Evolutionary conservation across 1,140 invertebrate genomes (phyloP).

Genomic region (Anoplolepis gracilipes): DNA sequence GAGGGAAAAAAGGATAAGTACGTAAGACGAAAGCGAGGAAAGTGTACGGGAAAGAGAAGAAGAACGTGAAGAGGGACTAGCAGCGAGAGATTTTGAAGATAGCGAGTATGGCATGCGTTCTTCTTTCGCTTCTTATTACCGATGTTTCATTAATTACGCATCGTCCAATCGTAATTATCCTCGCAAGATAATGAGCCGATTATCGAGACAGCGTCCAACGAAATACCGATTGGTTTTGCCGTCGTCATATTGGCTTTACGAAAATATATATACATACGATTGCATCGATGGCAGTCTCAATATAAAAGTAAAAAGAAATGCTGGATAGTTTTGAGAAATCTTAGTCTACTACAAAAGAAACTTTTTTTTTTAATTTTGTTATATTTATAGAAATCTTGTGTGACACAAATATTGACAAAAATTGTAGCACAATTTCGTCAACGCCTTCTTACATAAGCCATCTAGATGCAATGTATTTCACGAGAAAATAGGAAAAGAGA

Average conservation of each 20-base stretch:
- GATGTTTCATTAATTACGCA: slow-evolving; percentile 76
- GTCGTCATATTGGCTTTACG: slow-evolving; percentile 34
- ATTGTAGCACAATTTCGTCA: background rate
- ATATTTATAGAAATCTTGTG: too few species aligned
- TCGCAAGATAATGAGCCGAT: slow-evolving; percentile 76
- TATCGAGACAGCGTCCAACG: slow-evolving; percentile 64
- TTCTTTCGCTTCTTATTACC: slow-evolving; percentile 68
- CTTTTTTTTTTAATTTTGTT: background rate
- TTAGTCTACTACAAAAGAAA: background rate
- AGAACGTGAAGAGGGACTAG: slow-evolving; percentile 36
- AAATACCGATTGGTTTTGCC: slow-evolving; percentile 36
- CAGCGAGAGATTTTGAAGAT: slow-evolving; percentile 76
- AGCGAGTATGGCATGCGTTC: slow-evolving; percentile 75
- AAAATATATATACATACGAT: background rate
- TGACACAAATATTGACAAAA: too few species aligned
- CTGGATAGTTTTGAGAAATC: background rate
- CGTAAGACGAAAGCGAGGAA: slow-evolving; percentile 44
- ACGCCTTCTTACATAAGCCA: background rate
- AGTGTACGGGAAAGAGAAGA: slow-evolving; percentile 50
- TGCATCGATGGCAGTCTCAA: background rate
- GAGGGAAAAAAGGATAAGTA: slow-evolving; percentile 54
- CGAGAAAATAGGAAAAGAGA: slow-evolving; percentile 27
- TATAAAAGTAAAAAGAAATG: background rate
- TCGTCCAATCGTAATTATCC: slow-evolving; percentile 76
- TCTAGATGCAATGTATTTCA: background rate